These are phyloP conservation scores for Hucho hucho DNA, from an alignment of 2,113 vertebrate species.

Conservation along the genomic window DNA sequence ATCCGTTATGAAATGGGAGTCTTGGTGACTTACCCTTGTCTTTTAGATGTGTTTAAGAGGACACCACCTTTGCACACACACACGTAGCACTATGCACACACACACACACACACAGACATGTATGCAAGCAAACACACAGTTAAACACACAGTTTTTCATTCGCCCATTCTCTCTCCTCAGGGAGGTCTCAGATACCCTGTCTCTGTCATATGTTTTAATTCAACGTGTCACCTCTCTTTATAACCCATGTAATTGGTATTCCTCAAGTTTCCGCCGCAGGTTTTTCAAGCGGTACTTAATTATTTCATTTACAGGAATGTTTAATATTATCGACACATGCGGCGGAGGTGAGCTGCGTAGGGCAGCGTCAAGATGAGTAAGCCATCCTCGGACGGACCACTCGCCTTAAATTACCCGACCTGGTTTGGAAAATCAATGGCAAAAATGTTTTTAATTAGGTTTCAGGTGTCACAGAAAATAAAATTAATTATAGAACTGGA, in stretches of 20 bases:
- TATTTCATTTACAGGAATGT: slow-evolving; percentile 66
- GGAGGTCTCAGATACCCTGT: slow-evolving; percentile 23
- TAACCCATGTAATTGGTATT: slow-evolving; percentile 59
- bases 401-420: slow-evolving; percentile 50
- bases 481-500: slow-evolving; percentile 58
- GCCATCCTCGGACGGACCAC: slow-evolving; percentile 37
- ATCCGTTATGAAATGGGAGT: background rate
- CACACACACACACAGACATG: background rate
- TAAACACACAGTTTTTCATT: background rate
- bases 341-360: background rate
- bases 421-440: slow-evolving; percentile 60
- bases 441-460: slow-evolving; percentile 68
- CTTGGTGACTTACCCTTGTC: background rate
- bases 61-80: background rate
- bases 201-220: slow-evolving; percentile 44
- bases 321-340: slow-evolving; percentile 64
- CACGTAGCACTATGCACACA: background rate
- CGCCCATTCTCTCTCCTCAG: background rate
- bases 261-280: slow-evolving; percentile 35
- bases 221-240: slow-evolving; percentile 51
- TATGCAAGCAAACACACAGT: background rate
- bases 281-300: slow-evolving; percentile 50
- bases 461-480: slow-evolving; percentile 62
- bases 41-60: background rate
- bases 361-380: slow-evolving; percentile 26